A percentile compares a stretch with the other conserved stretches of the same genome.
Conservation (phyloP, 1,140 invertebrate species). For the Thrips palmi region DNA sequence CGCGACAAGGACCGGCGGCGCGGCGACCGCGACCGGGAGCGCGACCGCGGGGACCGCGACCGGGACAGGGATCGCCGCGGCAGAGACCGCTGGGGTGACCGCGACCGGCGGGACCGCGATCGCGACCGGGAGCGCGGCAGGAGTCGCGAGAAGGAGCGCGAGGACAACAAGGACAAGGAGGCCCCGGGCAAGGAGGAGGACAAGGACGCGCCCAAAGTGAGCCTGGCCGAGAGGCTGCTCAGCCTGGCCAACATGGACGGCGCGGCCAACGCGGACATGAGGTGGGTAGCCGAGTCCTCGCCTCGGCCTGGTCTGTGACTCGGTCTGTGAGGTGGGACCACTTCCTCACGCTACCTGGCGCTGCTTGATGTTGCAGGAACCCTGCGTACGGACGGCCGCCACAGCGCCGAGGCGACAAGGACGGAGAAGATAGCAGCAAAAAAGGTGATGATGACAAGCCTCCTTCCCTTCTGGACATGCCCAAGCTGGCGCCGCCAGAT, state of each 20-base stretch:
- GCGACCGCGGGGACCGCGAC: constrained; percentile 14
- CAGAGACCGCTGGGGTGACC: constrained; percentile 14
- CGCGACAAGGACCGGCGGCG: constrained; percentile 10
- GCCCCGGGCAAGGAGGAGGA: constrained; percentile 14
- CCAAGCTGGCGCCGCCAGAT: no score
- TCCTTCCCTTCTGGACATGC: no score
- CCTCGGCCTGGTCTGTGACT: no score
- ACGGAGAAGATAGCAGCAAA: no score
- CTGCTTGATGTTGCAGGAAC: no score
- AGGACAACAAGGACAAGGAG: constrained; percentile 15
- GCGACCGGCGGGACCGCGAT: constrained; percentile 14
- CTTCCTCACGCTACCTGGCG: no score
- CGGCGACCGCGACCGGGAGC: constrained; percentile 11
- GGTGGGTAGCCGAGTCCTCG: no score
- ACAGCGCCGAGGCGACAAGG: no score
- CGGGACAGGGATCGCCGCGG: constrained; percentile 15
- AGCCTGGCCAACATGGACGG: constrained; percentile 15
- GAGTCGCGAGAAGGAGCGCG: constrained; percentile 20
- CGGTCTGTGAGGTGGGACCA: no score
- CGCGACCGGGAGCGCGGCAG: constrained; percentile 16
- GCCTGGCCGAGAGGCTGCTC: constrained; percentile 13
- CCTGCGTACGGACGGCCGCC: no score
- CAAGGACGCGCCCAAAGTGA: constrained; percentile 13
- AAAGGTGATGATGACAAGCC: no score
- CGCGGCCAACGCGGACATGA: no score